phyloP scores from a whole-genome alignment of 35 echinoderm and acorn worm genomes.

The Amphiura filiformis region DNA sequence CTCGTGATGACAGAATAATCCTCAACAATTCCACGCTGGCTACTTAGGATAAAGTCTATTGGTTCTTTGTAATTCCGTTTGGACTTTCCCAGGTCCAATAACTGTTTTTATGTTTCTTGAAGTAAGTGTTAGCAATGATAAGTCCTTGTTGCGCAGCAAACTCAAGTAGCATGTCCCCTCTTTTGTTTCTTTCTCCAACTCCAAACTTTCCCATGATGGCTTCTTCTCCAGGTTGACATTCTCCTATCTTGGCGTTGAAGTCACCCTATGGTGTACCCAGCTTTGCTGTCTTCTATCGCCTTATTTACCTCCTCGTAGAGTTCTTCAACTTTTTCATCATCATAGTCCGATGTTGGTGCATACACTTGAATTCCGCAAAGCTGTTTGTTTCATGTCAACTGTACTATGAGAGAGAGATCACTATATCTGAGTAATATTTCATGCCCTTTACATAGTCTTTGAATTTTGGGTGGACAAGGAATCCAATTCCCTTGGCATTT shows the following conservation, averaged over 20 bases:
- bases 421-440: constrained; percentile 9
- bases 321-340: constrained; percentile 15
- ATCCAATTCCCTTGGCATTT: constrained; percentile 21
- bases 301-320: constrained; percentile 5
- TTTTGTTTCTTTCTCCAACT: constrained; percentile 30
- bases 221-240: background rate
- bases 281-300: background rate
- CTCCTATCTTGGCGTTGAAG: constrained; percentile 22
- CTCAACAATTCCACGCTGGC: constrained; percentile 1
- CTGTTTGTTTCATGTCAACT: background rate
- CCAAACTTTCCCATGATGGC: constrained; percentile 5
- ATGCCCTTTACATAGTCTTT: background rate
- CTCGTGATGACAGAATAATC: constrained; percentile 4
- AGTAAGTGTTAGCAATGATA: background rate
- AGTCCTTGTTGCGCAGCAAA: background rate
- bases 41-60: constrained; percentile 17
- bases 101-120: constrained; percentile 19
- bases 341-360: constrained; percentile 14
- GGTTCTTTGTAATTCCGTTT: background rate
- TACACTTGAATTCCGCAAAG: constrained; percentile 24
- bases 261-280: constrained; percentile 11
- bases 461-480: constrained; percentile 12
- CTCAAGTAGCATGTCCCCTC: constrained; percentile 24
- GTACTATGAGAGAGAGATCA: constrained; percentile 18
- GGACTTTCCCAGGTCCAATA: constrained; percentile 44